Conservation (phyloP, 2,113 vertebrate genomes). For the Taxidea taxus region DNA sequence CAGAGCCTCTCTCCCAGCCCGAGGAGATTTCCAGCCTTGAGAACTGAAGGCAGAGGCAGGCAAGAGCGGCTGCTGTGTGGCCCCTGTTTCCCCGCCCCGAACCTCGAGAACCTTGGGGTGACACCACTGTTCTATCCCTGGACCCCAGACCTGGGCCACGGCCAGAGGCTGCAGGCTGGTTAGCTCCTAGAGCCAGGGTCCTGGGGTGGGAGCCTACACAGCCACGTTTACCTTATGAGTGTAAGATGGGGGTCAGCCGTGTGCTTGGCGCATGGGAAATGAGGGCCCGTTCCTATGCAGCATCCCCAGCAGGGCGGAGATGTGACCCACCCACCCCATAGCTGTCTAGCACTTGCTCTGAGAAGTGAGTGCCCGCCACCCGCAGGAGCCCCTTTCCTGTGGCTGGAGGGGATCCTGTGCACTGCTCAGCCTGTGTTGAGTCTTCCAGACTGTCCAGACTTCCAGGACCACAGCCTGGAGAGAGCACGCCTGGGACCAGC, state of each 20-base stretch:
- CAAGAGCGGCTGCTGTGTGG: accelerated
- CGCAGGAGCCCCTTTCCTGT: accelerated
- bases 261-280: accelerated
- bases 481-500: background rate
- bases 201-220: background rate
- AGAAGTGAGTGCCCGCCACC: accelerated
- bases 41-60: background rate
- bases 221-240: accelerated
- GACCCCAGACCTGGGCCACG: too few species aligned
- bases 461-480: too few species aligned
- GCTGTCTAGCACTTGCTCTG: accelerated
- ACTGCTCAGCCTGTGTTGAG: accelerated
- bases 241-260: background rate
- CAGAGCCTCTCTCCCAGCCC: background rate
- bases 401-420: background rate
- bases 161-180: background rate
- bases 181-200: background rate
- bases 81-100: background rate
- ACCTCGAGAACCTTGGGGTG: background rate
- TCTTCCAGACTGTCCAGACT: background rate
- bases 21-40: background rate
- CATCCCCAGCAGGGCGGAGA: background rate
- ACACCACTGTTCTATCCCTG: accelerated
- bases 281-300: background rate
- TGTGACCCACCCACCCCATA: too few species aligned